Evolutionary conservation across 2,888 invertebrate species (phyloP).

Genomic region (Lasioglossum lativentre): DNA sequence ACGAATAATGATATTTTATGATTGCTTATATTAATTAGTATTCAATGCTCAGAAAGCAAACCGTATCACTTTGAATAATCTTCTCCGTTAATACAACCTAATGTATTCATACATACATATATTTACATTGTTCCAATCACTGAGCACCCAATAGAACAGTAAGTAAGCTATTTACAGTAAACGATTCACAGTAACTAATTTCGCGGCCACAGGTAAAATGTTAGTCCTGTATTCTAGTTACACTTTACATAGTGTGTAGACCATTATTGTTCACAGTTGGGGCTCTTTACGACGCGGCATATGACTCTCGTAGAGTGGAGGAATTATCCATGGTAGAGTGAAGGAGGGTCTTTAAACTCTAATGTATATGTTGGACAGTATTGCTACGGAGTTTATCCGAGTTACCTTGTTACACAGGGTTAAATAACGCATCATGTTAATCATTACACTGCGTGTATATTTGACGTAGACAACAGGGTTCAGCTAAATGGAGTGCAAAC

Average conservation of each 20-base stretch:
- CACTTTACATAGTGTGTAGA: slow-evolving; percentile 14
- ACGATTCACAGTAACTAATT: slow-evolving; percentile 2
- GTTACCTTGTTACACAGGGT: slow-evolving; percentile 5
- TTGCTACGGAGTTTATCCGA: slow-evolving; percentile 4
- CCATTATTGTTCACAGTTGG: slow-evolving; percentile 13
- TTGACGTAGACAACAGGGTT: neutral
- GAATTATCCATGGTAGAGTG: slow-evolving; percentile 17
- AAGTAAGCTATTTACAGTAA: neutral
- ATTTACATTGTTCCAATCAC: neutral
- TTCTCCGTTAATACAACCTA: neutral
- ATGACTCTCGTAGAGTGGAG: slow-evolving; percentile 8
- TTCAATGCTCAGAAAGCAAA: neutral
- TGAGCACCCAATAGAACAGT: neutral
- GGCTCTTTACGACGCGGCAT: slow-evolving; percentile 20
- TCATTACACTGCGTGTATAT: neutral
- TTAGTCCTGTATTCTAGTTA: slow-evolving; percentile 1
- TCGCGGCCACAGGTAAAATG: neutral
- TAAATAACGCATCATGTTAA: slow-evolving; percentile 1
- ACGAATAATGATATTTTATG: neutral
- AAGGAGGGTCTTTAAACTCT: slow-evolving; percentile 17
- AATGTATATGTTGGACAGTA: slow-evolving; percentile 5
- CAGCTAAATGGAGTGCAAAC: neutral
- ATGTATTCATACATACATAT: neutral
- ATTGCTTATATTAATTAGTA: neutral
- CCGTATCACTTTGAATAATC: neutral